Base-by-base conservation (phyloP, 64 coral and sea anemone species). In the Porites lutea region DNA sequence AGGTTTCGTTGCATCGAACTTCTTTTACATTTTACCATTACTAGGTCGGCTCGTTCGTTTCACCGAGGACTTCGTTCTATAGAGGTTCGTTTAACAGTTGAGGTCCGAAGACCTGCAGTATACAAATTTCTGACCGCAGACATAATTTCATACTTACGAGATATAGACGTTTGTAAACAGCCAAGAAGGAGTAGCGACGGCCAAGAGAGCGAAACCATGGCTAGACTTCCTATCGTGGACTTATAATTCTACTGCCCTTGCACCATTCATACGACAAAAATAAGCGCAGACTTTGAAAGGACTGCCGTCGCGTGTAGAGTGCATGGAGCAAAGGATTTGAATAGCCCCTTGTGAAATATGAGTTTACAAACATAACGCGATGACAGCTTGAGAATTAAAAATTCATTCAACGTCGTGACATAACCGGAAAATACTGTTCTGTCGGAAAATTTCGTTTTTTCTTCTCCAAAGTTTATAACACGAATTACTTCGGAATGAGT, bases 261-360 rank as follows among this genome's bases (percentile, higher is more conserved):
- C n/a, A 84, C 62, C 62, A 68, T 84, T 68, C 22, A 78, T 55
- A 20, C 16, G 44, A 8, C 63, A 13, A 51, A 65, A 4, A 21
- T n/a, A 16, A 15, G 20, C 18, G 3, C 1, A 65, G 27, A 83
- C 23, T 15, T 3, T 7, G 3, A 46, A 44, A 14, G 44, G 5
- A 2, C 6, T 43, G 1, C 63, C n/a, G 45, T 84, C 62, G 62
- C 47, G 46, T 84, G 16, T 14, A 9, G 2, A 46, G 15, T 37
- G 27, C 27, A 14, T 59, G 15, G 18, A 46, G 37, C 45, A 64
- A 59, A 51, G 52, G 27, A 11, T 8, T 9, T 84, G 45, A 84
- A 84, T 84, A n/a, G 15, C 5, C 62, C 62, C 46, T 48, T 84
- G 63, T 80, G 78, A 80, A 59, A 59, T 44, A 15, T 43, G 78